Base-by-base conservation (phyloP, 1,140 invertebrate species). In the Pseudobourletiella spinata region DNA sequence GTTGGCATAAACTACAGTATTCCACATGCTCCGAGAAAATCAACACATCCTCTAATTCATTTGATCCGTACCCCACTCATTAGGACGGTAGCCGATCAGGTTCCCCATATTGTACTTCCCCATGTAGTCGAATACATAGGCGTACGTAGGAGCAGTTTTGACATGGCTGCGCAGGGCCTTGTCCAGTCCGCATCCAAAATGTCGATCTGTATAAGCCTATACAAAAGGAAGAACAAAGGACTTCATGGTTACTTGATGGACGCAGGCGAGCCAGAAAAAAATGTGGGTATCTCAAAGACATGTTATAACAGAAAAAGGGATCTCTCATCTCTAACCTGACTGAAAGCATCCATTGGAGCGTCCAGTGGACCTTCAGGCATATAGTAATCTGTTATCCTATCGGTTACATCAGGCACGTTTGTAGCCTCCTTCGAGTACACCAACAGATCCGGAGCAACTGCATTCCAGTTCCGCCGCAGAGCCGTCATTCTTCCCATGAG, bases 81-180 rank as follows among this genome's bases (percentile, higher is more conserved):
- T 22, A 46, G 30, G 28, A 11, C 6, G 30, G n/a, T 24, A n/a
- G 29, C 62, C 66, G 39, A 62, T 16, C 28, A 59, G 14, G 15
- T 24, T 56, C 1, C 63, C 66, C 3, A 68, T 25, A 48, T 62
- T 59, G 46, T 68, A 65, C 20, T 65, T 52, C 8, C 67, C 64
- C 30, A 46, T 63, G 25, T 46, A 65, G 30, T 59, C 43, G 44
- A 68, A 68, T 20, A 68, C 24, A 26, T 56, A 57, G 29, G 42
- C 59, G 51, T 65, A 68, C 1, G 64, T 65, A 24, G 67, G 60
- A 3, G 63, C 67, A 24, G 60, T 29, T 46, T 60, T 26, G 25
- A 61, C 59, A 58, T 68, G 67, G 15, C 4, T 22, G 42, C 50
- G 16, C 8, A 63, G 29, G 0, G 60, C 63, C 30, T 68, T 57